Conservation (phyloP, 2,888 invertebrate species). For the Xestobium rufovillosum region DNA sequence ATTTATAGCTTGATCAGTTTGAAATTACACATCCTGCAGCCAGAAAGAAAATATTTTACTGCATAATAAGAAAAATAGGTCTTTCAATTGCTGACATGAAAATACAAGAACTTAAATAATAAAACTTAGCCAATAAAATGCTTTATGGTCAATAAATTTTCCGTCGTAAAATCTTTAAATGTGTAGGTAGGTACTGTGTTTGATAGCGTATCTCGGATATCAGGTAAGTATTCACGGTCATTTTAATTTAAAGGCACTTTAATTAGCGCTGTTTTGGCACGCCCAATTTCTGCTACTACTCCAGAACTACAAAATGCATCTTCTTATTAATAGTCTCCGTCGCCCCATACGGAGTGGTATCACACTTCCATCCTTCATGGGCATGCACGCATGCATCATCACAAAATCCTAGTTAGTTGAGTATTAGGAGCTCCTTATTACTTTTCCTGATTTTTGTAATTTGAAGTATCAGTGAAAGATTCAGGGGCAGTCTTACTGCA, state of each 20-base stretch:
- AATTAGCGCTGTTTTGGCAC: too few relatives aligned
- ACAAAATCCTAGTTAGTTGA: too few relatives aligned
- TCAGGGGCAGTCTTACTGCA: too few relatives aligned
- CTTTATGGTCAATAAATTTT: conserved; percentile 43
- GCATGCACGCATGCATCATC: too few relatives aligned
- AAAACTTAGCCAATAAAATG: conserved; percentile 43
- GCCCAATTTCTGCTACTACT: too few relatives aligned
- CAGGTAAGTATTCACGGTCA: conserved; percentile 33
- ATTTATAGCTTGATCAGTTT: conserved; percentile 38
- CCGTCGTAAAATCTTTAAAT: conserved; percentile 39
- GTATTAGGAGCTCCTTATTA: too few relatives aligned
- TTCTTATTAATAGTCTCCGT: too few relatives aligned
- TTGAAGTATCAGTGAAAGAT: conserved; percentile 28
- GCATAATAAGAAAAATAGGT: conserved; percentile 39
- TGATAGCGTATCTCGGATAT: conserved; percentile 36
- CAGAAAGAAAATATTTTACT: conserved; percentile 40
- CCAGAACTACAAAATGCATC: too few relatives aligned
- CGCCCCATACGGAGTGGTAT: too few relatives aligned
- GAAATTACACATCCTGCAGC: conserved; percentile 31
- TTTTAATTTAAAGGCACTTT: too few relatives aligned
- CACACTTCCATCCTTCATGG: too few relatives aligned
- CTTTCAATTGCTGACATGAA: conserved; percentile 44
- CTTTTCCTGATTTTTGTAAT: conserved; percentile 33
- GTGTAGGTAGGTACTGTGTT: conserved; percentile 33
- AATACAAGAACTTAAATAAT: conserved; percentile 45